Evolutionary conservation across 92 coral and sea anemone genomes (phyloP).

Genomic region (Epizoanthus scotinus): DNA sequence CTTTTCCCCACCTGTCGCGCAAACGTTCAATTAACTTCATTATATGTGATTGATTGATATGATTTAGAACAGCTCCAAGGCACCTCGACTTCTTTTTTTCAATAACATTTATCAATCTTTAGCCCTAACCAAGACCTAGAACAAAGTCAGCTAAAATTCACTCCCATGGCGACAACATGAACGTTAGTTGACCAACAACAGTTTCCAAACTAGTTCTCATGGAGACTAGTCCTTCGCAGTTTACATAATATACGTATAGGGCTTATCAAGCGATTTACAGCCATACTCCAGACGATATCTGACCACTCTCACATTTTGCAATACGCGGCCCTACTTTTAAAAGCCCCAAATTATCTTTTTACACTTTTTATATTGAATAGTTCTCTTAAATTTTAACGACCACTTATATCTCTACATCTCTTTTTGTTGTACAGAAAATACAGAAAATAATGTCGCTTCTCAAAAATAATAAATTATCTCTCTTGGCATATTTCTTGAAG

Average conservation of each 20-base stretch:
- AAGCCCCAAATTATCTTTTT: not conserved
- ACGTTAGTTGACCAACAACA: no score
- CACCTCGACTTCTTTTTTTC: no score
- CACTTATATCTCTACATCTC: constrained; percentile 30
- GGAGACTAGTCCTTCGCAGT: not conserved
- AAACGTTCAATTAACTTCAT: no score
- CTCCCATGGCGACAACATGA: not conserved
- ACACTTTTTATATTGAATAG: constrained; percentile 19
- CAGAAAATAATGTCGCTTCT: constrained; percentile 24
- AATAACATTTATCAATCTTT: no score
- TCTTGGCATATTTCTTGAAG: constrained; percentile 15
- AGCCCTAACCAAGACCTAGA: no score
- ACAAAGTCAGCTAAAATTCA: not conserved
- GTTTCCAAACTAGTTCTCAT: not conserved
- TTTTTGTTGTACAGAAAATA: constrained; percentile 31
- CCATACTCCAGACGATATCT: not conserved
- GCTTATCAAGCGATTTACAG: not conserved
- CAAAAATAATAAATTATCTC: constrained; percentile 38
- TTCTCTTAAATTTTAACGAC: constrained; percentile 24
- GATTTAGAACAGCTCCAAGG: no score
- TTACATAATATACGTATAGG: not conserved
- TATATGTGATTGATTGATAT: no score
- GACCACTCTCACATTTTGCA: not conserved
- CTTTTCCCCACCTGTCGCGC: no score
- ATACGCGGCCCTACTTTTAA: not conserved